phyloP scores from a whole-genome alignment of 2,113 vertebrate species.

The Dromaius novaehollandiae region DNA sequence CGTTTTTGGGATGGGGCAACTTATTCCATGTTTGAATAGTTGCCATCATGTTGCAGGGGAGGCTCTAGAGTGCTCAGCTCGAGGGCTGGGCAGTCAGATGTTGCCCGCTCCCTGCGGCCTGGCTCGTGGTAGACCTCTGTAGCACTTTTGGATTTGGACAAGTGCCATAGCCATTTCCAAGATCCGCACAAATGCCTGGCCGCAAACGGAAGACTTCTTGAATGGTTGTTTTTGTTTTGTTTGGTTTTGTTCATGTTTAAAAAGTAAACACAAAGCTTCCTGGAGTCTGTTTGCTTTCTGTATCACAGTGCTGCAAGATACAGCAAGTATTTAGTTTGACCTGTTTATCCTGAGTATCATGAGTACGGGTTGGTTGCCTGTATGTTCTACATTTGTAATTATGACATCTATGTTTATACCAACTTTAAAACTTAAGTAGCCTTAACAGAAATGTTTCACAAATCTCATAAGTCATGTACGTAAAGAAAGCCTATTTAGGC shows the following conservation, averaged over 20 bases:
- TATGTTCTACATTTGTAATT: background rate
- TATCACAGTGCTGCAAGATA: background rate
- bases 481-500: background rate
- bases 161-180: background rate
- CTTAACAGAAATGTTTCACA: background rate
- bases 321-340: background rate
- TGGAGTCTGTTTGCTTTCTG: background rate
- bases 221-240: background rate
- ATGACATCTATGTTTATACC: background rate
- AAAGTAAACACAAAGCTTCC: background rate
- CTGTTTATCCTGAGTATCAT: background rate
- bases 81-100: background rate
- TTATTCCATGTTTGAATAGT: background rate
- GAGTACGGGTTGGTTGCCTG: background rate
- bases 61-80: background rate
- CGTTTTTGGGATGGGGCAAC: background rate
- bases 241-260: background rate
- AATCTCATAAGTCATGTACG: background rate
- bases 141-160: background rate
- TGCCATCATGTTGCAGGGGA: background rate
- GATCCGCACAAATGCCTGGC: background rate
- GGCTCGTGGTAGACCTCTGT: background rate
- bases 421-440: background rate
- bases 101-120: background rate
- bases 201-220: background rate